Conservation (phyloP, 2,797 vertebrate genomes). For the Dromococcyx pavoninus region DNA sequence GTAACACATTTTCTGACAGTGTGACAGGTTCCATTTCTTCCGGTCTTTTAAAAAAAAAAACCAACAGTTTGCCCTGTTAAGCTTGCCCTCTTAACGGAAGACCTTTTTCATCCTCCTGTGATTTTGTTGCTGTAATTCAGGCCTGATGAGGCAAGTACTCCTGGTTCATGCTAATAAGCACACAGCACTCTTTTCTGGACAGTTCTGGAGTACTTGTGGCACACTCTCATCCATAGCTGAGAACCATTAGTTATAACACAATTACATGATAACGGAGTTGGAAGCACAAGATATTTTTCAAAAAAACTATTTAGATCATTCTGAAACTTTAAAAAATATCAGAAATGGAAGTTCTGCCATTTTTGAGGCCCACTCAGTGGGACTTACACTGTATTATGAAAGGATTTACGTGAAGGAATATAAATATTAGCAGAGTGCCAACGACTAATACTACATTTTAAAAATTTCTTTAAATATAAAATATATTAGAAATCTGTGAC, state of each 20-base stretch:
- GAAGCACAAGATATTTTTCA: neutral
- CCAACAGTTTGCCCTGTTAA: too few species aligned
- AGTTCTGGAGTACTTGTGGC: neutral
- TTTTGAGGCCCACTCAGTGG: neutral
- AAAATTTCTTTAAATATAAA: neutral
- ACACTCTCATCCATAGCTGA: neutral
- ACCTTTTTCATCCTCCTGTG: neutral
- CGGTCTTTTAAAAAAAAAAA: neutral
- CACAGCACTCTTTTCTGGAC: neutral
- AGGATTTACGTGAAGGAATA: neutral
- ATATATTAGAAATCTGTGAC: neutral
- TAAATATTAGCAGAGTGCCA: neutral
- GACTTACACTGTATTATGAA: fast-evolving
- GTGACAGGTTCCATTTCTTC: neutral
- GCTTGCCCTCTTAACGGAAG: neutral
- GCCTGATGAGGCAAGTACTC: neutral
- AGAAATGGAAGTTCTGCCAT: neutral
- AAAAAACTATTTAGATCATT: neutral
- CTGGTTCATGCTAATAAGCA: neutral
- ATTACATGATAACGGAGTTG: neutral
- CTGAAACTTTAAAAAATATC: neutral
- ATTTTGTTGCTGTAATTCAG: neutral
- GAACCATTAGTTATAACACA: neutral
- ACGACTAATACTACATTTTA: neutral
- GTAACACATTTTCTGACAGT: neutral